These are phyloP conservation scores for Gymnobelideus leadbeateri DNA, from an alignment of 2,113 vertebrate genomes.

Conservation along the genomic window DNA sequence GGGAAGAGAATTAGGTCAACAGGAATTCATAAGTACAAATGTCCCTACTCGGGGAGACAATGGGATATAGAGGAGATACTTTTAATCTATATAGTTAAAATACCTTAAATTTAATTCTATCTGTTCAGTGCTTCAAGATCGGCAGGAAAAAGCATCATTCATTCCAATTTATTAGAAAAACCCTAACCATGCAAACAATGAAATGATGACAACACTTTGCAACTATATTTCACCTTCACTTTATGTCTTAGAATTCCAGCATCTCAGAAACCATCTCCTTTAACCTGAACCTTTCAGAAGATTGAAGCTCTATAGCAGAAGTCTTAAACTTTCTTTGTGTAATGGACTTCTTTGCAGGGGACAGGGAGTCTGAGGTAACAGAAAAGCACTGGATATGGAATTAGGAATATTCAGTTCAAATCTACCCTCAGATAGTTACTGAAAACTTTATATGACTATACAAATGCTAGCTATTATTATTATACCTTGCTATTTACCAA, in stretches of 20 bases:
- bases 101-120: conserved; percentile 17
- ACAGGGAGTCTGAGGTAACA: neutral
- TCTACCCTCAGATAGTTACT: neutral
- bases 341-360: neutral
- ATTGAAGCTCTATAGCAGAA: neutral
- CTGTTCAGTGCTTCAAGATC: conserved; percentile 3
- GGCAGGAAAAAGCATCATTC: conserved; percentile 3
- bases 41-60: neutral
- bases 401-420: neutral
- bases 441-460: neutral
- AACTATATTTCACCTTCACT: neutral
- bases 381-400: neutral
- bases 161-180: neutral
- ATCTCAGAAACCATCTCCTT: neutral
- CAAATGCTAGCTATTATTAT: neutral
- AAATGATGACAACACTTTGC: neutral
- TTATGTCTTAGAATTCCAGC: neutral
- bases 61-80: conserved; percentile 14
- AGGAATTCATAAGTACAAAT: conserved; percentile 22
- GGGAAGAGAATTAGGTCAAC: neutral
- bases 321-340: neutral
- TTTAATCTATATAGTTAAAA: neutral
- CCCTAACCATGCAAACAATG: neutral
- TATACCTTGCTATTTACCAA: neutral
- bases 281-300: neutral